These are phyloP conservation scores for Camelus dromedarius DNA, from an alignment of 2,113 vertebrate species.

Conservation along the genomic window DNA sequence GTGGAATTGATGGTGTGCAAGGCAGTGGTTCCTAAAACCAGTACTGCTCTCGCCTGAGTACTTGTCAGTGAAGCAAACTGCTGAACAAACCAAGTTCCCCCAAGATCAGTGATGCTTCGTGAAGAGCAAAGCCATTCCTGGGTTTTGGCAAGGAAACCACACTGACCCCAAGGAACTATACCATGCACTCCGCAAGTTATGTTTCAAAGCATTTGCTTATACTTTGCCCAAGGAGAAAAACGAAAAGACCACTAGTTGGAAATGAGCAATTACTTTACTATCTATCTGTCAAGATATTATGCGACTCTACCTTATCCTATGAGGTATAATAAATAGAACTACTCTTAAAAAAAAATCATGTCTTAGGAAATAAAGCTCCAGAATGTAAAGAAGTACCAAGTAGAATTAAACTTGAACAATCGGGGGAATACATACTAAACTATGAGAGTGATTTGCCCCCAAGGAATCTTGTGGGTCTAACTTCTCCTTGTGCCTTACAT, in stretches of 20 bases:
- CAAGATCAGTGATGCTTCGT: neutral
- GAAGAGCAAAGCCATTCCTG: neutral
- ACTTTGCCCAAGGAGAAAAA: neutral
- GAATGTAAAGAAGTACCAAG: neutral
- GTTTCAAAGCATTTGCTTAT: constrained; percentile 10
- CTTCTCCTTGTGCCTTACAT: neutral
- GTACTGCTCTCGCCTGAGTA: neutral
- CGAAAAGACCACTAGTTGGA: neutral
- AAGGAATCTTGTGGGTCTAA: neutral
- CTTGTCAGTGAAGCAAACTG: neutral
- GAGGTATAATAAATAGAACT: neutral
- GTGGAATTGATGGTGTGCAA: neutral
- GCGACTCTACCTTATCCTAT: neutral
- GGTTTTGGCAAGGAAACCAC: neutral
- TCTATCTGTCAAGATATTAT: neutral
- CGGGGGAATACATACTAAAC: neutral
- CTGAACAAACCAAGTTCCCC: neutral
- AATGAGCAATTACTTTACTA: neutral
- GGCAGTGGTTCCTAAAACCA: neutral
- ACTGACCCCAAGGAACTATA: neutral
- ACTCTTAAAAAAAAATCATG: neutral
- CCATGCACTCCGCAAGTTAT: neutral
- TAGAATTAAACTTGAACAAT: neutral
- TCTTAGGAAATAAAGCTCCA: neutral
- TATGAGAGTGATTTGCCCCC: neutral